A percentile compares a stretch with the other conserved stretches of the same genome.
phyloP scores from a whole-genome alignment of 2,113 vertebrate species.

The Lutjanus erythropterus region DNA sequence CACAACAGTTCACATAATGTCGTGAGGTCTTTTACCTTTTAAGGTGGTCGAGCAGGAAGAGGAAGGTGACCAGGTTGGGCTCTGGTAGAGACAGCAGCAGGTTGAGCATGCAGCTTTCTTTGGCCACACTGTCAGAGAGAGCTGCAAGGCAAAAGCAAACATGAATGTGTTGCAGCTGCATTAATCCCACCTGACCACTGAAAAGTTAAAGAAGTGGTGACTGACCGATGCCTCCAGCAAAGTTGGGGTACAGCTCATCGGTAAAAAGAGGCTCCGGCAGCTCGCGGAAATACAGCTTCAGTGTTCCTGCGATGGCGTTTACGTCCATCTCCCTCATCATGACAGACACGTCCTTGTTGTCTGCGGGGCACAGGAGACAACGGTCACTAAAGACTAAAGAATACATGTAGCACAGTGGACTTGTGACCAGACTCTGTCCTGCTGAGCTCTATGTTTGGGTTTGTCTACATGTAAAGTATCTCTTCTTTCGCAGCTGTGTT shows the following conservation, averaged over 20 bases:
- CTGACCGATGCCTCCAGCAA: conserved; percentile 95
- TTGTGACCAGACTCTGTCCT: background rate
- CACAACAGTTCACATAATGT: background rate
- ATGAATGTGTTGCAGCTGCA: background rate
- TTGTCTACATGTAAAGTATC: background rate
- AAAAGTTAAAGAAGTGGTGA: conserved; percentile 5
- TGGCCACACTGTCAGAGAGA: conserved; percentile 96
- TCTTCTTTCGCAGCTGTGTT: background rate
- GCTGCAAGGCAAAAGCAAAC: conserved; percentile 76
- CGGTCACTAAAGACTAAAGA: conserved; percentile 11
- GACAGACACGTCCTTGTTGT: conserved; percentile 95
- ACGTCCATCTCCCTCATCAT: conserved; percentile 99
- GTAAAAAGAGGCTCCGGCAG: conserved; percentile 97
- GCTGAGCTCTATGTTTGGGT: background rate
- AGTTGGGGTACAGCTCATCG: conserved; percentile 95
- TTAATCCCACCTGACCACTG: background rate
- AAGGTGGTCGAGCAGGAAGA: conserved; percentile 96
- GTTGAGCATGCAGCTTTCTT: conserved; percentile 98
- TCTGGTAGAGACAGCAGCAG: conserved; percentile 95
- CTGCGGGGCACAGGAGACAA: conserved; percentile 73
- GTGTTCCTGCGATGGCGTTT: conserved; percentile 95
- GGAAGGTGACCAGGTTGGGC: conserved; percentile 95
- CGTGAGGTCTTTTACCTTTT: conserved; percentile 89
- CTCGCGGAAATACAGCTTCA: conserved; percentile 97
- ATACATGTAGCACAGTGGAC: background rate